Evolutionary conservation across 2,888 invertebrate species (phyloP), one percentile per base, ranked within the genome.

Genomic region (Drosophila buzzatii): DNA sequence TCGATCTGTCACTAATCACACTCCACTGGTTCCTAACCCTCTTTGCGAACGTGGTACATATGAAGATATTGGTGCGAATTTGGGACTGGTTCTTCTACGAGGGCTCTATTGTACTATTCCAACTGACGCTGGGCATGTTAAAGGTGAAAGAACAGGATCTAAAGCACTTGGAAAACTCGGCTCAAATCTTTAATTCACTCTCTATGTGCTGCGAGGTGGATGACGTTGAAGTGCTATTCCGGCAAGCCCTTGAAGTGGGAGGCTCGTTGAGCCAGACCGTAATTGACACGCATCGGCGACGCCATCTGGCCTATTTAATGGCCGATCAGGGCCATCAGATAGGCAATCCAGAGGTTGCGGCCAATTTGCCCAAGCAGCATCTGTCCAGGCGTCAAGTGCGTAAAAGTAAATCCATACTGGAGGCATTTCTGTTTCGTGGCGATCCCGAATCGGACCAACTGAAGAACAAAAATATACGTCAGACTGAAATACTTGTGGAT

Each of bases 61-160:
- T 98, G 96, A 98, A 97, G 94, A 97, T 99, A 80, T 94, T 99
- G 71, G 94, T 95, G 47, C 95, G 99, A 78, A 95, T 99, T 80
- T 99, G 99, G 99, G 99, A 99, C 93, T 94, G 99, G 80, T 98
- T 99, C 93, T 98, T 99, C 93, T 96, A 98, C 90, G 98, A 99
- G 92, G 99, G 99, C 39, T 98, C 99, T 37, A 95, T 98, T 73
- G 96, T 98, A 33, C 94, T 99, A 47, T 99, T 99, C 93, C 98
- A 99, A 94, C 95, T 97, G 35, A 98, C 98, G 3, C 94, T 99
- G 69, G 98, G 98, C 69, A 98, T 99, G 97, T 94, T 99, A 12
- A 98, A 98, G 94, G 96, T 98, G 85, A 96, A 95, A 95, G 98
- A 97, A 91, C 94, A 95, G 10, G 96, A 97, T 90, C 94, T 99